Evolutionary conservation across 2,797 vertebrate genomes (phyloP).

Genomic region (Myiothlypis chrysogaster): DNA sequence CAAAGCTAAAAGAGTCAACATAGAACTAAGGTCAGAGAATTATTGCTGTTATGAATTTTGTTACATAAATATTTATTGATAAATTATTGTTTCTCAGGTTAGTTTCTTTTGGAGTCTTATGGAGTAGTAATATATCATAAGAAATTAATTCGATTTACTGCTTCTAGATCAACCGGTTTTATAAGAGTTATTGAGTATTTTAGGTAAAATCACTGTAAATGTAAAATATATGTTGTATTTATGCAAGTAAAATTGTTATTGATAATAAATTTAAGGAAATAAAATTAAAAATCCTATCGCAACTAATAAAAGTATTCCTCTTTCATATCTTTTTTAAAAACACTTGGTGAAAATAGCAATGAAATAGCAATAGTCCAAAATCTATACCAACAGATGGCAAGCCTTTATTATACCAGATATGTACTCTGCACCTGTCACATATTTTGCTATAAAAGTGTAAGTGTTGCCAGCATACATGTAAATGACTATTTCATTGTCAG

Average conservation of each 20-base stretch:
- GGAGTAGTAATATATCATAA: not conserved
- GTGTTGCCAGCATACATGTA: not conserved
- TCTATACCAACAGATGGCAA: slow-evolving; percentile 24
- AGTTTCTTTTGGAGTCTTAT: not conserved
- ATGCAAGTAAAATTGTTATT: not conserved
- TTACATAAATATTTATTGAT: not conserved
- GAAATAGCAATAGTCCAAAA: not conserved
- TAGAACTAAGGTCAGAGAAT: not conserved
- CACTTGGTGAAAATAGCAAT: not conserved
- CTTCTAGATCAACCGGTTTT: not conserved
- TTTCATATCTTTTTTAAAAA: not conserved
- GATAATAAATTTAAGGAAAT: not conserved
- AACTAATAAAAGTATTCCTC: not conserved
- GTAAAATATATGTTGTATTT: not conserved
- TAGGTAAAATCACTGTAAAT: not conserved
- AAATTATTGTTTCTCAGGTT: not conserved
- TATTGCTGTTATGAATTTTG: not conserved
- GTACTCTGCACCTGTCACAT: not conserved
- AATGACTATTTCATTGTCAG: not conserved
- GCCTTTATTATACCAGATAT: not conserved
- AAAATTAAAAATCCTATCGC: not conserved
- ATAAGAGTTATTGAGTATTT: not conserved
- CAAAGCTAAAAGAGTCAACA: not conserved
- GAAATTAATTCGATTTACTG: not conserved
- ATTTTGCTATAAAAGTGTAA: not conserved